phyloP scores from a whole-genome alignment of 2,888 invertebrate species.

The Cosmorhoe ocellata region DNA sequence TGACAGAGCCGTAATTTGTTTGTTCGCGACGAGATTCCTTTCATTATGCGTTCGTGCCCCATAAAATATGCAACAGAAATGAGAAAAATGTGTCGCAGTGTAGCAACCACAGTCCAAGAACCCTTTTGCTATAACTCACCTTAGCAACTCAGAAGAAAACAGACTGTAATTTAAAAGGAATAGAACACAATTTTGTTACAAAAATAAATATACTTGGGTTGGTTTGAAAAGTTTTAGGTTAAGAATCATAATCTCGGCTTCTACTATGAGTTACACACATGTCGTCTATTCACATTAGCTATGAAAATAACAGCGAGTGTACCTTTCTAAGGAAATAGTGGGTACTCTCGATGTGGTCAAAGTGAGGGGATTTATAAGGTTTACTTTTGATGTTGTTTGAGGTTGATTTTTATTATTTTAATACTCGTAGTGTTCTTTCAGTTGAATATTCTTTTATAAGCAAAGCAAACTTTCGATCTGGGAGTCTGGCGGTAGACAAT shows the following conservation, averaged over 20 bases:
- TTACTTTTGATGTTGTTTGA: background rate
- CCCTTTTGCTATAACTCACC: slow-evolving; percentile 26
- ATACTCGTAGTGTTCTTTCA: no score
- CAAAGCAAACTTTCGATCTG: no score
- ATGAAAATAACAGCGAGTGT: slow-evolving; percentile 65
- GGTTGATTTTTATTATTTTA: background rate
- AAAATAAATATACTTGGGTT: slow-evolving; percentile 27
- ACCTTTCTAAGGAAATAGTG: slow-evolving; percentile 38
- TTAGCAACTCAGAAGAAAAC: slow-evolving; percentile 26
- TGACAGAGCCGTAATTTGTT: slow-evolving; percentile 69
- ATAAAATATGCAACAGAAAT: slow-evolving; percentile 80
- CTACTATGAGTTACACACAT: slow-evolving; percentile 66
- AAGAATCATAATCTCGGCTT: slow-evolving; percentile 73
- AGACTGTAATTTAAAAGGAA: slow-evolving; percentile 22
- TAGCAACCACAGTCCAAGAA: slow-evolving; percentile 43
- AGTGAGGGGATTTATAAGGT: slow-evolving; percentile 1
- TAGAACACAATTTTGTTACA: slow-evolving; percentile 38
- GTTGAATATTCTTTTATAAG: no score
- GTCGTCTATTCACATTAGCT: slow-evolving; percentile 73
- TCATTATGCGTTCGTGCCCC: slow-evolving; percentile 73
- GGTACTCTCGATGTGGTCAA: slow-evolving; percentile 12
- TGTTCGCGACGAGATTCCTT: slow-evolving; percentile 65
- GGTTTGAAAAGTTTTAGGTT: slow-evolving; percentile 33
- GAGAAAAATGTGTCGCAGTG: slow-evolving; percentile 78
- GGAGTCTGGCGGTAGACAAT: no score